A percentile compares a stretch with the other conserved stretches of the same genome.
Conservation (phyloP, 2,797 vertebrate species). For the Trachurus trachurus region DNA sequence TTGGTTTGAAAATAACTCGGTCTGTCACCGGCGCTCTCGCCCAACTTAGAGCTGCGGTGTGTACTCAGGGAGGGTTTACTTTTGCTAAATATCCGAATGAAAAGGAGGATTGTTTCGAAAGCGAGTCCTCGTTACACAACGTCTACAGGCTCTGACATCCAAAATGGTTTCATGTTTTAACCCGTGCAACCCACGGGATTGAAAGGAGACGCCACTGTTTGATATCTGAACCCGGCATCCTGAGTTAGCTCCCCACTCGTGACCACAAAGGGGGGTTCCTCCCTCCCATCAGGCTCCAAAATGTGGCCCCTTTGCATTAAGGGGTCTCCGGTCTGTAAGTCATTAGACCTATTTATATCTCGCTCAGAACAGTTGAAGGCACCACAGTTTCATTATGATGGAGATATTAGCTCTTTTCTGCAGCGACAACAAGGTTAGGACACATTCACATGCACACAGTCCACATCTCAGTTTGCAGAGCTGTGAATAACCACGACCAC, state of each 20-base stretch:
- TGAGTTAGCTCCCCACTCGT: conserved; percentile 38
- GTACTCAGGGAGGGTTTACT: conserved; percentile 45
- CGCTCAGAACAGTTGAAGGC: conserved; percentile 44
- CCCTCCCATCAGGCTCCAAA: conserved; percentile 67
- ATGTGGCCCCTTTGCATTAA: conserved; percentile 33
- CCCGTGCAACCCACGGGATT: conserved; percentile 36
- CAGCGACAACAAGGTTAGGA: conserved; percentile 23
- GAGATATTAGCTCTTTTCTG: conserved; percentile 40
- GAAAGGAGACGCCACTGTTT: conserved; percentile 62
- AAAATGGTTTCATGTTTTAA: conserved; percentile 52
- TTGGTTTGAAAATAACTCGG: conserved; percentile 54
- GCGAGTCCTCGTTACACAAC: conserved; percentile 48
- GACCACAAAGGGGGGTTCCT: conserved; percentile 73
- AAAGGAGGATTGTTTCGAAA: conserved; percentile 62
- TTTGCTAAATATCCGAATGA: conserved; percentile 49
- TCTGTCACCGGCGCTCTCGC: conserved; percentile 21
- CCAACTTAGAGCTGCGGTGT: conserved; percentile 32
- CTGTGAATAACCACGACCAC: conserved; percentile 50
- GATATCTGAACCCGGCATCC: conserved; percentile 70
- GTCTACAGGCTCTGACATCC: conserved; percentile 48
- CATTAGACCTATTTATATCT: conserved; percentile 76
- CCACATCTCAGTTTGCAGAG: conserved; percentile 43
- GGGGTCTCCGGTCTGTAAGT: conserved; percentile 71
- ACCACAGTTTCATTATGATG: conserved; percentile 39
- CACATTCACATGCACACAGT: conserved; percentile 11